Evolutionary conservation across 2,888 invertebrate genomes (phyloP), one percentile per base, ranked within the genome.

Genomic region (Lepidochrysops patricia): DNA sequence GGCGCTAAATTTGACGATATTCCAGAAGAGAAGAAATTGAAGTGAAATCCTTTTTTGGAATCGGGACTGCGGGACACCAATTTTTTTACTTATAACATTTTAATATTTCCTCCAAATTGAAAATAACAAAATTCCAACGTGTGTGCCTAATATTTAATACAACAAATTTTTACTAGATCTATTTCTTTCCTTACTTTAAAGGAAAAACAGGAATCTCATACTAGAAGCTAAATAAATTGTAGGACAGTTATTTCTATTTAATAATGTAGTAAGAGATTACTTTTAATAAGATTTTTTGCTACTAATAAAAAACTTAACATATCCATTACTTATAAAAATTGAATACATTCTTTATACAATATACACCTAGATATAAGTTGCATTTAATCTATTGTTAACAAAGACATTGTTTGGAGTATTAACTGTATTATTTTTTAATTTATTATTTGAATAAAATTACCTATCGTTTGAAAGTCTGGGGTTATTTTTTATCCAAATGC

Each of bases 1-100:
- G 96, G 96, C 4, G 95, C 95, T 32, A 94, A 93, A 76, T 92
- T 95, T 64, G 92, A 94, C 68, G 72, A 72, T 49, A 60, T 65
- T 12, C 67, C 62, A 34, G 71, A 69, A 62, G 67, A 68, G 4
- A 71, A 68, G 63, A 60, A 60, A 23, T 56, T 63, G n/a, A 62
- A 62, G 37, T 64, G 61, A 60, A 50, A 15, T 9, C 48, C 7
- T 6, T 29, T 29, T 6, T 3, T 5, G 13, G 15, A 35, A 37
- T n/a, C n/a, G n/a, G n/a, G n/a, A n/a, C n/a, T n/a, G n/a, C n/a
- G n/a, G n/a, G n/a, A n/a, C n/a, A n/a, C n/a, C n/a, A n/a, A n/a
- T n/a, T n/a, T n/a, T n/a, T 43, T 23, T 2, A n/a, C 12, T 35
- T 5, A n/a, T 37, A 37, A 37, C 37, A 37, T 15, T 15, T 37